These are phyloP conservation scores for Ophion ventricosus DNA, from an alignment of 2,888 invertebrate species.

Conservation along the genomic window DNA sequence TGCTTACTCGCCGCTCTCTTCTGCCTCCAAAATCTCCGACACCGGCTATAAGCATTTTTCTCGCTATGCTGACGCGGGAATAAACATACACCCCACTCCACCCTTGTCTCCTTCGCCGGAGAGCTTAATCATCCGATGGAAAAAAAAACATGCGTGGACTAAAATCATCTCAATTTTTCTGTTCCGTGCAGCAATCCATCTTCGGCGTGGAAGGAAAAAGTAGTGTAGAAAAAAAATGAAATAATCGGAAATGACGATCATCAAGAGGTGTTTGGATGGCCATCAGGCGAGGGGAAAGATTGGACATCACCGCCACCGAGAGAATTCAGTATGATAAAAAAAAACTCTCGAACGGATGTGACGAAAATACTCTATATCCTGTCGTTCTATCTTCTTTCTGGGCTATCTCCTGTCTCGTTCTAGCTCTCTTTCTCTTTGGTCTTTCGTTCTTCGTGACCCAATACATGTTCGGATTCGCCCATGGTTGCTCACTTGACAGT, in stretches of 20 bases:
- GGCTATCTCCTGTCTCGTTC: slow-evolving; percentile 2
- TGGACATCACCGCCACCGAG: not conserved
- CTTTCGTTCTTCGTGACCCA: slow-evolving; percentile 42
- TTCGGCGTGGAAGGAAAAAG: slow-evolving; percentile 12
- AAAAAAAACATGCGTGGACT: slow-evolving; percentile 48
- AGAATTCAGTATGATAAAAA: slow-evolving; percentile 39
- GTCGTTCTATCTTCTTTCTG: slow-evolving; percentile 15
- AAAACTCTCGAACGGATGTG: slow-evolving; percentile 52
- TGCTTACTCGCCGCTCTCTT: slow-evolving; percentile 61
- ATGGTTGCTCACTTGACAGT: slow-evolving; percentile 46
- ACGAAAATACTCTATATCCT: slow-evolving; percentile 38
- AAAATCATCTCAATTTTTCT: slow-evolving; percentile 51
- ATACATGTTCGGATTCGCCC: slow-evolving; percentile 49
- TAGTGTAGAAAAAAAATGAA: slow-evolving; percentile 24
- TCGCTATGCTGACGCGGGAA: slow-evolving; percentile 7
- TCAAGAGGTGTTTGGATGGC: slow-evolving; percentile 29
- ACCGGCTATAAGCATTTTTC: not conserved
- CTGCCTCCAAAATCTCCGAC: slow-evolving; percentile 30
- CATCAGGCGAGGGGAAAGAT: slow-evolving; percentile 4
- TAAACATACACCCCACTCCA: not conserved
- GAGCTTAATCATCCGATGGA: slow-evolving; percentile 20
- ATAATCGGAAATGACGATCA: slow-evolving; percentile 58
- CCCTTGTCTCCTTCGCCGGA: not conserved
- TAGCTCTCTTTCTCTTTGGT: slow-evolving; percentile 6
- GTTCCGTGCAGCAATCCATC: slow-evolving; percentile 38